Percentiles rank a stretch among this genome's conserved stretches.
phyloP scores from a whole-genome alignment of 2,797 vertebrate genomes.

The Aeoliscus strigatus region DNA sequence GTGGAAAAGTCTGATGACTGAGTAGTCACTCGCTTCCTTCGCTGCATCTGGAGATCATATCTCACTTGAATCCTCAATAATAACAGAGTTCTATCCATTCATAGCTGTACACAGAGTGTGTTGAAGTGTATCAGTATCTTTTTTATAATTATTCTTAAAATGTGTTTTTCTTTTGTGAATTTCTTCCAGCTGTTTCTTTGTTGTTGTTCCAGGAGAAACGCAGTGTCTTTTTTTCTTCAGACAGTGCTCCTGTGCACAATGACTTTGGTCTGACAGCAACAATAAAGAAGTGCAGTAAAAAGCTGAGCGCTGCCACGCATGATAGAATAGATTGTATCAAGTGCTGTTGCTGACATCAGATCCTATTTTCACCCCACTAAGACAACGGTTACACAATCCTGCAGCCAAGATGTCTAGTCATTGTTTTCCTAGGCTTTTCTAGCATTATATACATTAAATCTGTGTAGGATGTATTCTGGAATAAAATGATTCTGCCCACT shows the following conservation, averaged over 20 bases:
- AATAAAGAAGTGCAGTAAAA: conserved; percentile 17
- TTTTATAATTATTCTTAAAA: too few species aligned
- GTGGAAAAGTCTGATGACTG: conserved; percentile 7
- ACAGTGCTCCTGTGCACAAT: conserved; percentile 17
- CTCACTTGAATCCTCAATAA: too few species aligned
- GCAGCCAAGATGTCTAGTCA: conserved; percentile 13
- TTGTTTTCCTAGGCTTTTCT: too few species aligned
- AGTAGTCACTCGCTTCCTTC: conserved; percentile 1
- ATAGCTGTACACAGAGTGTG: neutral
- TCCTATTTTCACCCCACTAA: neutral
- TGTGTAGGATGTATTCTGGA: too few species aligned
- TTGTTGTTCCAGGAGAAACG: neutral
- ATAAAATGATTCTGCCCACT: too few species aligned
- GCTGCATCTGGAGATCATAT: neutral
- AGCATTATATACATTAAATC: too few species aligned
- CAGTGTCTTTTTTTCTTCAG: conserved; percentile 25
- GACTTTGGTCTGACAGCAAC: conserved; percentile 38
- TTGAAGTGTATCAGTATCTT: too few species aligned
- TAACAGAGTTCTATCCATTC: too few species aligned
- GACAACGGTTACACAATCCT: conserved; percentile 9
- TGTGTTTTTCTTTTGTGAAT: neutral
- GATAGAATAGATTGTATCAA: conserved; percentile 12
- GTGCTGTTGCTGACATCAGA: conserved; percentile 20
- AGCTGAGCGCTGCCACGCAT: conserved; percentile 10
- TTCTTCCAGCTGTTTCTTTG: conserved; percentile 5